Evolutionary conservation across 2,113 vertebrate species (phyloP), one percentile per base, ranked within the genome.

Genomic region (Psilopsiagon aurifrons): DNA sequence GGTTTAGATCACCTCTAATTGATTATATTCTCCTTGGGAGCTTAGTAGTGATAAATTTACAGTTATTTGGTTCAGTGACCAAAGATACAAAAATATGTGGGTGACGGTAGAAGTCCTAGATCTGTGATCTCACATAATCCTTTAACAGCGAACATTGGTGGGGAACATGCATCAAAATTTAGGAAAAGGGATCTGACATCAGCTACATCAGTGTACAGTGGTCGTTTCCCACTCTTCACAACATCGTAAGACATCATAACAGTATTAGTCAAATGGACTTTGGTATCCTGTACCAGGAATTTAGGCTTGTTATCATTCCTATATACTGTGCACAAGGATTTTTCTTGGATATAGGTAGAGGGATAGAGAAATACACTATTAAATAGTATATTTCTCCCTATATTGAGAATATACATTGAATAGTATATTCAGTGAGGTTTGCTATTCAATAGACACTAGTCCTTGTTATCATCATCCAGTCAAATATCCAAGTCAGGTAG

Each of bases 241-340:
- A 44, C 23, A 49, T 7, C 0, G 0, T 52, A 23, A 25, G 10
- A 44, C 19, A 39, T 9, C 0, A 0, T 59, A 27, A 27, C 12
- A 22, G 12, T 43, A 41, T 41, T 28, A 51, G 7, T 66, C 44
- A 67, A 37, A 27, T 13, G 9, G 46, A 55, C 35, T 74, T 54
- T 10, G n/a, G 12, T 37, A 55, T 33, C 11, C 39, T 2, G 0
- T 31, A 19, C 6, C 31, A 74, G 41, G 19, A 68, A 68, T 51
- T 83, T 29, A 39, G 23, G 18, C 49, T 44, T 28, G 31, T 67
- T 19, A 9, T 66, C 55, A 10, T n/a, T 86, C 64, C n/a, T 60
- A 10, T 33, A 49, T 17, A 44, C 6, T 33, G 25, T 20, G 27
- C n/a, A 39, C 17, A n/a, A 23, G 6, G n/a, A 37, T 47, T 76